These are phyloP conservation scores for Halcyon senegalensis DNA, from an alignment of 2,113 vertebrate genomes.

Conservation along the genomic window DNA sequence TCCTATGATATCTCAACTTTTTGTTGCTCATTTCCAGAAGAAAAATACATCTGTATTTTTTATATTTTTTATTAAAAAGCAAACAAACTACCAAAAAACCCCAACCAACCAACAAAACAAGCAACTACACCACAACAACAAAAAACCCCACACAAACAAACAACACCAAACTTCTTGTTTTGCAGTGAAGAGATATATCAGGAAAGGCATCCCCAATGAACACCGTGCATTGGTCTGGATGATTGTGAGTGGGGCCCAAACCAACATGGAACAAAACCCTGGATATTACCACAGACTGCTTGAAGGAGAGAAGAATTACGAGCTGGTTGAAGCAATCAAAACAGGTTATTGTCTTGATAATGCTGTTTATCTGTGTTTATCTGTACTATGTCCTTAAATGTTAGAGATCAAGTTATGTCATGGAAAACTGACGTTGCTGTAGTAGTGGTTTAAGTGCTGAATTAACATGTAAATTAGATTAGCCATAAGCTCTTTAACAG, in stretches of 20 bases:
- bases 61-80: background rate
- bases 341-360: slow-evolving; percentile 80
- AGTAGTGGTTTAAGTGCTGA: slow-evolving; percentile 22
- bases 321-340: slow-evolving; percentile 85
- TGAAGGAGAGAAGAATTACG: slow-evolving; percentile 78
- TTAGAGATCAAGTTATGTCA: slow-evolving; percentile 39
- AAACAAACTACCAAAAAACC: background rate
- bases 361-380: background rate
- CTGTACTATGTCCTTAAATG: background rate
- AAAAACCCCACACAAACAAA: background rate
- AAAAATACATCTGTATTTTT: background rate
- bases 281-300: slow-evolving; percentile 89
- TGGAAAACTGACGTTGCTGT: slow-evolving; percentile 18
- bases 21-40: background rate
- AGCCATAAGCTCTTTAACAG: slow-evolving; percentile 32
- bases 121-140: too few species aligned
- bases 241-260: slow-evolving; percentile 90
- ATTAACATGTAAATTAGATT: slow-evolving; percentile 35
- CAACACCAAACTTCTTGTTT: background rate
- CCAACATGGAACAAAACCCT: slow-evolving; percentile 84
- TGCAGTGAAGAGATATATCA: slow-evolving; percentile 93
- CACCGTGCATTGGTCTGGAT: slow-evolving; percentile 91
- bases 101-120: too few species aligned
- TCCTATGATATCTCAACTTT: background rate
- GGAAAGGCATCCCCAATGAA: slow-evolving; percentile 92